Evolutionary conservation across 2,888 invertebrate species (phyloP), one percentile per base, ranked within the genome.

Genomic region (Camptogramma bilineatum): DNA sequence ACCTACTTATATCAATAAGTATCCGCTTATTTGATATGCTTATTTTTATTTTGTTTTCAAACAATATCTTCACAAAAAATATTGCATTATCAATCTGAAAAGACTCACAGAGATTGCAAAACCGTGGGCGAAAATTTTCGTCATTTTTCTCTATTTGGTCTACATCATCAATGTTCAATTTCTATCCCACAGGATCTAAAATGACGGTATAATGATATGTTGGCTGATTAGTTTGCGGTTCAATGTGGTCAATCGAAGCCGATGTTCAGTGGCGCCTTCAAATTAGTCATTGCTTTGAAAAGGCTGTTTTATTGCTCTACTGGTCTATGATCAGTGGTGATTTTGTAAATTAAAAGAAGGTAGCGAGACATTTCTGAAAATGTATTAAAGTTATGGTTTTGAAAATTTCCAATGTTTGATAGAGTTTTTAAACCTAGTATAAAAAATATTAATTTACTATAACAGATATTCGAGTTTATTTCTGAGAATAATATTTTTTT

Each of bases 221-320:
- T 91, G 75, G 85, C 84, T 90, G 92, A 92, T 92, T 91, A 90
- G 87, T 89, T 91, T 90, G 91, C 84, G 90, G 91, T 88, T 72
- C 78, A 76, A 72, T 73, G 74, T 76, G 78, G 81, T 77, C 75
- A 81, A 79, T 80, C 78, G 80, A 76, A 73, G 79, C 81, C 79
- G 78, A 68, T 28, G 50, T 50, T 52, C 78, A 71, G 86, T 87
- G 91, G 91, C 91, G 91, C 91, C 90, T 78, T 80, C 77, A 84
- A 85, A 86, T 86, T 85, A 86, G 84, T 84, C 85, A 87, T 83
- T 84, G 80, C 78, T 79, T 42, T 74, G 71, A 73, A 75, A 68
- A 52, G 76, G 76, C 72, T 62, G 71, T 73, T 73, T 75, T 76
- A 78, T 77, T 74, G 71, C 55, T 54, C 63, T 56, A 67, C 67